Conservation (phyloP, 2,888 invertebrate species). For the Drosophila mettleri region DNA sequence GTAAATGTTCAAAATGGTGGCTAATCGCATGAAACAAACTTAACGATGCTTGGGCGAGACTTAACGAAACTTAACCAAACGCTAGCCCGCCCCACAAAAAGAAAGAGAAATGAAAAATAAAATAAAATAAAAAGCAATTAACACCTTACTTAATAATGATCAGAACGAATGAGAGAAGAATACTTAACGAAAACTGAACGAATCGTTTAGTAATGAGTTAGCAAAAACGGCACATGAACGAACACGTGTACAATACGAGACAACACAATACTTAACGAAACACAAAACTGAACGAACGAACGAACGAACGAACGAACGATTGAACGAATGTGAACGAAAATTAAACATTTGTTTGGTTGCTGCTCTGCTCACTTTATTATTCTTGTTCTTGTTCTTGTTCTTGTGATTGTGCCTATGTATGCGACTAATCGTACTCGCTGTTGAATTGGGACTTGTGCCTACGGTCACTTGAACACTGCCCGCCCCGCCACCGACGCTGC, state of each 20-base stretch:
- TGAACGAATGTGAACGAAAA: constrained; percentile 38
- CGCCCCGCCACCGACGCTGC: constrained; percentile 76
- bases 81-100: constrained; percentile 21
- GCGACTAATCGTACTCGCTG: constrained; percentile 85
- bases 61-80: constrained; percentile 22
- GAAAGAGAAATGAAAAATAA: constrained; percentile 10
- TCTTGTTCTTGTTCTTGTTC: constrained; percentile 82
- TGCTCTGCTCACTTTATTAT: constrained; percentile 84
- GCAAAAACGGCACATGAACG: constrained; percentile 13
- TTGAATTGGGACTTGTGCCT: constrained; percentile 84
- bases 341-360: constrained; percentile 47
- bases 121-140: background rate
- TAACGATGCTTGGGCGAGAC: constrained; percentile 9
- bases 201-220: constrained; percentile 13
- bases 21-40: constrained; percentile 11
- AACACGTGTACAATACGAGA: constrained; percentile 19
- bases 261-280: constrained; percentile 29
- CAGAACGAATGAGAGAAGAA: background rate
- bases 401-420: constrained; percentile 84
- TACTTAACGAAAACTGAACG: constrained; percentile 12
- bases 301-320: no score
- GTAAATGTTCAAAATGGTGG: constrained; percentile 2
- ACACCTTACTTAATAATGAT: background rate
- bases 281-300: constrained; percentile 37
- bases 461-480: constrained; percentile 84